A percentile compares a stretch with the other conserved stretches of the same genome.
These are phyloP conservation scores for Peromyscus attwateri DNA, from an alignment of 2,797 vertebrate genomes.

Conservation along the genomic window DNA sequence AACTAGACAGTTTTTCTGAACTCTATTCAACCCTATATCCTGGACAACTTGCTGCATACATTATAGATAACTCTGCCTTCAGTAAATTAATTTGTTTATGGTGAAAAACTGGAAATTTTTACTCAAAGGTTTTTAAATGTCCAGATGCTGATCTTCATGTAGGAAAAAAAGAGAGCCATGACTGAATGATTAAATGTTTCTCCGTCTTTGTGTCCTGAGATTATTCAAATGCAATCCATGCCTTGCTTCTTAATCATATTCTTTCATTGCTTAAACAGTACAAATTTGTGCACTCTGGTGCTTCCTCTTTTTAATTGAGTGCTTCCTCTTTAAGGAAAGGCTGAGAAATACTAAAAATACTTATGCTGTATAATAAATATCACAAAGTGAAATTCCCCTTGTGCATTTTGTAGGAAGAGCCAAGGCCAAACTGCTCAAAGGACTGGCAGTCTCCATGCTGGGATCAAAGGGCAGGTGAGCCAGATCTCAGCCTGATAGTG, in stretches of 20 bases:
- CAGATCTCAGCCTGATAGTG: conserved; percentile 43
- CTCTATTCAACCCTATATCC: background rate
- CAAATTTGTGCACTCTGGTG: background rate
- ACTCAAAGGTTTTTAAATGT: conserved; percentile 61
- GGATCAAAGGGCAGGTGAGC: conserved; percentile 61
- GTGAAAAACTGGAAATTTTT: conserved; percentile 66
- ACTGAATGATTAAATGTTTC: conserved; percentile 53
- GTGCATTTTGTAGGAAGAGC: conserved; percentile 35
- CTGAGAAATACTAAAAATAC: conserved; percentile 50
- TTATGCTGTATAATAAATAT: conserved; percentile 60
- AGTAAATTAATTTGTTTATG: conserved; percentile 58
- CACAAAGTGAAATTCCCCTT: conserved; percentile 25
- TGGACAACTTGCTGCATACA: background rate
- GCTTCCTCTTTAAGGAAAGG: conserved; percentile 35
- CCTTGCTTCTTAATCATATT: conserved; percentile 39
- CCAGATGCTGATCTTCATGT: conserved; percentile 54
- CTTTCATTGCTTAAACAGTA: conserved; percentile 4
- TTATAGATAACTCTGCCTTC: conserved; percentile 23
- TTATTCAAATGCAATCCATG: conserved; percentile 22
- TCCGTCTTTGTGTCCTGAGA: conserved; percentile 51
- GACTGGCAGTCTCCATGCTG: background rate
- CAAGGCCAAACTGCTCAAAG: background rate
- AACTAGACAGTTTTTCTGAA: conserved; percentile 43
- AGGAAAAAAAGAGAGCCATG: background rate
- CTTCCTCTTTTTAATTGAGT: conserved; percentile 16